Evolutionary conservation across 2,888 invertebrate species (phyloP).

Genomic region (Drosophila formosana): DNA sequence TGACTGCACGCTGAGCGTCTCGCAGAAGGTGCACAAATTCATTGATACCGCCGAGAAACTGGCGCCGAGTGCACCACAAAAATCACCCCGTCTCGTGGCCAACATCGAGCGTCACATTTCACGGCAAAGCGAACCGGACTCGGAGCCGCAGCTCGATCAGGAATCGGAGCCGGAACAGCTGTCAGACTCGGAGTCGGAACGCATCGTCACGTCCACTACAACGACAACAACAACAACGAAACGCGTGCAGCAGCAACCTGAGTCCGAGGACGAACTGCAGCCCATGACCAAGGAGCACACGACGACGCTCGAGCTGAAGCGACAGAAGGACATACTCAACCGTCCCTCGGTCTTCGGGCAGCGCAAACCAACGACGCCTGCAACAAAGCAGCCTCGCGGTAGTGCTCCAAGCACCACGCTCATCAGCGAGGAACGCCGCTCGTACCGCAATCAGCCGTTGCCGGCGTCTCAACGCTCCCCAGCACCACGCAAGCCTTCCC

Average conservation of each 20-base stretch:
- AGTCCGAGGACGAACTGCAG: constrained; percentile 89
- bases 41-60: constrained; percentile 88
- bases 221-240: constrained; percentile 16
- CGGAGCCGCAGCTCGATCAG: constrained; percentile 58
- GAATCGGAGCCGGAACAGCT: constrained; percentile 64
- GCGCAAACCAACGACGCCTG: constrained; percentile 23
- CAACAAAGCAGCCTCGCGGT: constrained; percentile 13
- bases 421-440: constrained; percentile 57
- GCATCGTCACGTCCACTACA: constrained; percentile 5
- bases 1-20: constrained; percentile 88
- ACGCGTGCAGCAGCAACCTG: constrained; percentile 22
- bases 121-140: constrained; percentile 79
- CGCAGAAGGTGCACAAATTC: constrained; percentile 89
- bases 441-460: constrained; percentile 37
- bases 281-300: constrained; percentile 86
- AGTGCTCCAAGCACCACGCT: constrained; percentile 39
- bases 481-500: constrained; percentile 46
- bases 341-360: constrained; percentile 84
- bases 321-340: constrained; percentile 86
- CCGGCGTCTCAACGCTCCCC: constrained; percentile 35
- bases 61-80: constrained; percentile 83
- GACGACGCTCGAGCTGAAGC: constrained; percentile 74
- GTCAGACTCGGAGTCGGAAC: constrained; percentile 41
- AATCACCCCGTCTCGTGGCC: constrained; percentile 86
- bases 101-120: constrained; percentile 84